These are phyloP conservation scores for Lepus timidus DNA, from an alignment of 2,113 vertebrate species.

Conservation along the genomic window DNA sequence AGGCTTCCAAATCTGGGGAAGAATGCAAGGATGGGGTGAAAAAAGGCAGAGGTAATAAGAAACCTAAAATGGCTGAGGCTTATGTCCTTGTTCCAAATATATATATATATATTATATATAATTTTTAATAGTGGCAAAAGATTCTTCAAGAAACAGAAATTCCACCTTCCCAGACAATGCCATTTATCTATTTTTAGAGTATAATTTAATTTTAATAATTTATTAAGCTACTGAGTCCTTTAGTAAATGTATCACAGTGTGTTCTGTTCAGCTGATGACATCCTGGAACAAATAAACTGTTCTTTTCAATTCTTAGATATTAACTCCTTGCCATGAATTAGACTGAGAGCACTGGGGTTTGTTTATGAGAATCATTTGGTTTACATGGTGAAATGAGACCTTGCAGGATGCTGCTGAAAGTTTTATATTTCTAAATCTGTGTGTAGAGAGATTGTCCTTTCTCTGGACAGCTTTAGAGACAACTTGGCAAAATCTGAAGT, in stretches of 20 bases:
- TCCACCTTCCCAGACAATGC: neutral
- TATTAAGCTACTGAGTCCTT: constrained; percentile 7
- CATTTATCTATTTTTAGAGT: neutral
- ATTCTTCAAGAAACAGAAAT: constrained; percentile 7
- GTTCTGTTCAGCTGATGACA: neutral
- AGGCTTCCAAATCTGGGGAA: no score
- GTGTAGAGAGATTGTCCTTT: no score
- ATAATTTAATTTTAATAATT: constrained; percentile 32
- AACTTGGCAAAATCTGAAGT: neutral
- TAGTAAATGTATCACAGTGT: neutral
- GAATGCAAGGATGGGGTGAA: no score
- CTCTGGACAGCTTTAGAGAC: neutral
- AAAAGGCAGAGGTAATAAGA: no score
- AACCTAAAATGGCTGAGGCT: no score
- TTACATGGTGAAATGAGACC: neutral
- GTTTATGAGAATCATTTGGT: neutral
- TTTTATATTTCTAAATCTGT: neutral
- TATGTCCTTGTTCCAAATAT: no score
- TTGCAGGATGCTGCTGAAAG: neutral
- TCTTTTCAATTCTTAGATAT: neutral
- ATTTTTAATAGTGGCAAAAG: neutral
- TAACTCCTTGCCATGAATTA: neutral
- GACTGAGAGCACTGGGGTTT: neutral
- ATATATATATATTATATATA: neutral
- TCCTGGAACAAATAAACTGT: neutral